Percentiles rank a stretch among this genome's conserved stretches.
These are phyloP conservation scores for Pituophis catenifer DNA, from an alignment of 2,113 vertebrate species.

Conservation along the genomic window DNA sequence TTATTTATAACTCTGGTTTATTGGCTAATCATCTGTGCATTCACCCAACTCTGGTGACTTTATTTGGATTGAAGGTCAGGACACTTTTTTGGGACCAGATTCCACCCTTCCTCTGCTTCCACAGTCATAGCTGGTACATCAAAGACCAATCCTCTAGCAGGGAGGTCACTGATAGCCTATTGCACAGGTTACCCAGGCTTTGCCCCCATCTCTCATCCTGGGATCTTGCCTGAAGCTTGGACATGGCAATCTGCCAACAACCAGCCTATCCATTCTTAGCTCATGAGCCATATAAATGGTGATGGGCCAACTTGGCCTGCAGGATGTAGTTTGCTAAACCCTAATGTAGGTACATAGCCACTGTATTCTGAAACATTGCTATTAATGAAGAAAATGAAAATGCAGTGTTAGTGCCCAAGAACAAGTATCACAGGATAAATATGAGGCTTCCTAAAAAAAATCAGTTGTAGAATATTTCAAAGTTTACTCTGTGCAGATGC, in stretches of 20 bases:
- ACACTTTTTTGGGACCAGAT: background rate
- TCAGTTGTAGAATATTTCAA: background rate
- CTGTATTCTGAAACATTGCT: background rate
- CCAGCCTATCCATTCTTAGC: background rate
- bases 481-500: background rate
- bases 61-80: background rate
- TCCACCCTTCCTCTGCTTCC: background rate
- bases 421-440: background rate
- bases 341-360: background rate
- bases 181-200: background rate
- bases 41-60: background rate
- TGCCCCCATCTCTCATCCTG: background rate
- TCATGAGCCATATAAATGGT: background rate
- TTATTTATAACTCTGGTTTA: background rate
- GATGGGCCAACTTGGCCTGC: background rate
- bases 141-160: background rate
- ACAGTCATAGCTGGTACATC: background rate
- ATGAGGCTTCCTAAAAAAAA: background rate
- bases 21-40: background rate
- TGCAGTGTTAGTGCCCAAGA: background rate
- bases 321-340: background rate
- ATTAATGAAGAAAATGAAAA: background rate
- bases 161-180: background rate
- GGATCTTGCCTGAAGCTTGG: background rate
- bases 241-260: background rate